These are phyloP conservation scores for Xenopus tropicalis DNA, from an alignment of 2,113 vertebrate species.

Conservation along the genomic window UCB_Xtro_10.0 CM004445.2:116253501-116254000, in stretches of 20 bases:
- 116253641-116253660: not conserved
- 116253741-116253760: not conserved
- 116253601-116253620: not conserved
- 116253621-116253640: not conserved
- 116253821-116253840: not conserved
- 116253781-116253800: not conserved
- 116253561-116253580: not conserved
- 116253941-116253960: not conserved
- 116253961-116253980: not conserved
- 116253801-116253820: not conserved
- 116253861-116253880: not conserved
- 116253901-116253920: constrained; percentile 37
- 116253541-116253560: not conserved
- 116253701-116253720: not conserved
- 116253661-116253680: not conserved
- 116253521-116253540: not conserved
- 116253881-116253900: constrained; percentile 9
- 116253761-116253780: not conserved
- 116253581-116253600: not conserved
- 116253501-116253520: not conserved
- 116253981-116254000: constrained; percentile 57
- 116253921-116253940: not conserved
- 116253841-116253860: not conserved
- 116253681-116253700: not conserved
- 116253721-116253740: not conserved